Evolutionary conservation across 92 coral and sea anemone species (phyloP), one percentile per base, ranked within the genome.

Genomic region (Umimayanthus chanpuru): DNA sequence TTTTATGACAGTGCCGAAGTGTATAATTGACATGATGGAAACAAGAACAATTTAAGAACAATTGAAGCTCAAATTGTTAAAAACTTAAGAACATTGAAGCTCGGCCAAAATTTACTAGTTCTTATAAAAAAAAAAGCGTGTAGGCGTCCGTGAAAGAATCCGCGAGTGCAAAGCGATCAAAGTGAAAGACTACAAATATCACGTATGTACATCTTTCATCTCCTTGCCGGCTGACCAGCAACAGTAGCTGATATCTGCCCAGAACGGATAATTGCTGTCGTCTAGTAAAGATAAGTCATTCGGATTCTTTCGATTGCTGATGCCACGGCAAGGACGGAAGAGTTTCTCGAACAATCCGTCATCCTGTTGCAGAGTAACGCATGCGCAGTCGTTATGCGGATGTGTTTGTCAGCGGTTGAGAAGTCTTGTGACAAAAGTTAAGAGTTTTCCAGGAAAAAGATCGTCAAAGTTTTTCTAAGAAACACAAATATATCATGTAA

Each of bases 331-430:
- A 9, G 20, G 1, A 64, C 70, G 26, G 71, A 65, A 65, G 26
- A 65, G 50, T 47, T 47, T 47, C 11, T 47, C 9, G 49, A 47
- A 47, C 50, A 47, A 47, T 47, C 50, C 50, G 9, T 11, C 50
- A 47, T 47, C 8, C 8, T 47, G 50, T 47, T 47, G 50, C 10
- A 44, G 49, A 44, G 9, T 44, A 10, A 44, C 49, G 49, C 49
- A 44, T 7, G 11, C 50, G 10, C 11, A 9, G 50, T 7, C 50
- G 50, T 47, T 47, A 41, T 41, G 44, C 44, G 0, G 44, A 41
- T 6, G 44, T 41, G 44, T 41, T 41, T 32, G 81, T 78, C 81
- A 78, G 81, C 81, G 65, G 81, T 78, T 44, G 61, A 14, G 41
- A 43, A 41, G 80, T 9, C 81, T 78, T 67, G 82, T 77, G 66